These are phyloP conservation scores for Ischnura elegans DNA, from an alignment of 2,888 invertebrate species.

Conservation along the genomic window DNA sequence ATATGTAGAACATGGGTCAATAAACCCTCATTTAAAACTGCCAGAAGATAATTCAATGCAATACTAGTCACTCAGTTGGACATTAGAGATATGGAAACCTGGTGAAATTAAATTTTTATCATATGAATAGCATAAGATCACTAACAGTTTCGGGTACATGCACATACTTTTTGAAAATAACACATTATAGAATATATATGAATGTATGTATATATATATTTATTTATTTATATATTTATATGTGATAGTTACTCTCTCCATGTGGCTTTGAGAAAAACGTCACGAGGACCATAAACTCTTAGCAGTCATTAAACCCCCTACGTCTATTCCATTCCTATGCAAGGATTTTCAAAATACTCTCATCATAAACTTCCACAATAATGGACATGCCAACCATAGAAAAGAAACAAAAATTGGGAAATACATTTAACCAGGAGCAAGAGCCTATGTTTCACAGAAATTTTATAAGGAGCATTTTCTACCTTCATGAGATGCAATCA, in stretches of 20 bases:
- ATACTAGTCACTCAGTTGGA: constrained; percentile 53
- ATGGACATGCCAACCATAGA: neutral
- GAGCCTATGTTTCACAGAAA: neutral
- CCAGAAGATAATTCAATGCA: constrained; percentile 32
- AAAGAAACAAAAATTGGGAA: neutral
- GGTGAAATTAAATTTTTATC: constrained; percentile 57
- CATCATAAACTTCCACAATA: constrained; percentile 34
- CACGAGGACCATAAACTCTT: constrained; percentile 54
- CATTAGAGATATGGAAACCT: constrained; percentile 44
- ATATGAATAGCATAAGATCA: constrained; percentile 43
- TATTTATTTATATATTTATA: constrained; percentile 37
- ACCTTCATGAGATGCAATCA: neutral
- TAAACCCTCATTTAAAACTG: constrained; percentile 50
- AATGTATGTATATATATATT: constrained; percentile 46
- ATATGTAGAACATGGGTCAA: constrained; percentile 50
- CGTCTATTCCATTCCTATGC: neutral
- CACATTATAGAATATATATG: constrained; percentile 50
- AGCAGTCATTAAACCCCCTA: constrained; percentile 33
- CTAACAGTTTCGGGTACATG: constrained; percentile 58
- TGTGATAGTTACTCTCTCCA: constrained; percentile 43
- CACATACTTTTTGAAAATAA: constrained; percentile 66
- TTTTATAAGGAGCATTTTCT: constrained; percentile 9
- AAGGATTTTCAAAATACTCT: constrained; percentile 39
- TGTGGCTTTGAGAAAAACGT: constrained; percentile 46
- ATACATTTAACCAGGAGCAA: neutral